Conservation (phyloP, 2,797 vertebrate species). For the Nannoperca obscura region DNA sequence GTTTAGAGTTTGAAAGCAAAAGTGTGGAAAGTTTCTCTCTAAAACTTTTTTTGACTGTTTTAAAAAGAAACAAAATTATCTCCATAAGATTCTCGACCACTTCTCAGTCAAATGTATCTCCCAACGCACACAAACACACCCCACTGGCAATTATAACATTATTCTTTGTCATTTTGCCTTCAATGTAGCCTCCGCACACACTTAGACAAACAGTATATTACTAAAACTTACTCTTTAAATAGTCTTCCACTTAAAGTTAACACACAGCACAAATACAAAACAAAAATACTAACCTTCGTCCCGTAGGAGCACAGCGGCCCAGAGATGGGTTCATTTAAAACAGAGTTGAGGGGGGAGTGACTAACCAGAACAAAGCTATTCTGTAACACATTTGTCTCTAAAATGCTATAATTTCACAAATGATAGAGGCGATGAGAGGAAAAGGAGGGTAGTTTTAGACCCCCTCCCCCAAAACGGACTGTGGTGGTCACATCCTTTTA, state of each 20-base stretch:
- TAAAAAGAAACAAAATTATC: too few species aligned
- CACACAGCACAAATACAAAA: background rate
- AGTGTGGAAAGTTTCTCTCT: too few species aligned
- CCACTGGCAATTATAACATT: background rate
- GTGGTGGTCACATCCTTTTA: background rate
- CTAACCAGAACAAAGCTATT: background rate
- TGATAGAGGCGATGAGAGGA: background rate
- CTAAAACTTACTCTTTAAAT: background rate
- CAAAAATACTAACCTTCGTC: background rate
- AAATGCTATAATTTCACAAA: background rate
- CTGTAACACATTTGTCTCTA: background rate
- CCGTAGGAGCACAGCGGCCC: accelerated
- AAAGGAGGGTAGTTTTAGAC: background rate
- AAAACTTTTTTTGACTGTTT: too few species aligned
- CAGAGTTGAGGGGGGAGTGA: too few species aligned
- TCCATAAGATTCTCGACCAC: background rate
- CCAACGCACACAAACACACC: background rate
- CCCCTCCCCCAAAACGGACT: background rate
- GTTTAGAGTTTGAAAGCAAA: too few species aligned
- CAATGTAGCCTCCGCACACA: background rate
- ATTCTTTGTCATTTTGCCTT: background rate
- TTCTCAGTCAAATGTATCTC: background rate
- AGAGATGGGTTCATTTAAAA: background rate
- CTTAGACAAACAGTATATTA: background rate
- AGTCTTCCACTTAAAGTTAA: background rate